phyloP scores from a whole-genome alignment of 2,113 vertebrate species.

The Rafetus swinhoei region DNA sequence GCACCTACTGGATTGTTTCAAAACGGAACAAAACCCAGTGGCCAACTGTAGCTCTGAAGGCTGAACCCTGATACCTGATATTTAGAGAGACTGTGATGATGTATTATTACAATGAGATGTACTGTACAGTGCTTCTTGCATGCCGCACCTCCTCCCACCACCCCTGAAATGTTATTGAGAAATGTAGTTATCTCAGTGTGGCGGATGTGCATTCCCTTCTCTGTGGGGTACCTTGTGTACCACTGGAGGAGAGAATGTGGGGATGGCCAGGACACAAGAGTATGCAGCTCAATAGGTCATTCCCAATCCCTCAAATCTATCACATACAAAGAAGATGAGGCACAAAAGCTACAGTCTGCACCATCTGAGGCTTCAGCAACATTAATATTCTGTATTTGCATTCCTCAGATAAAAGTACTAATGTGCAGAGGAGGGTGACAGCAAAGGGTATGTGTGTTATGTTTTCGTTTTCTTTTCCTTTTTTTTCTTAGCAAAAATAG shows the following conservation, averaged over 20 bases:
- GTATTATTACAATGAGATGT: background rate
- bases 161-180: background rate
- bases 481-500: background rate
- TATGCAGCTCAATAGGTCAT: background rate
- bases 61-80: background rate
- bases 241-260: background rate
- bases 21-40: background rate
- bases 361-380: background rate
- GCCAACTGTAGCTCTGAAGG: background rate
- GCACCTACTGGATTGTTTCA: background rate
- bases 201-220: background rate
- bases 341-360: background rate
- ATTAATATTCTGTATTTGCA: background rate
- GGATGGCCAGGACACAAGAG: background rate
- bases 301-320: background rate
- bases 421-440: background rate
- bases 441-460: background rate
- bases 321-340: background rate
- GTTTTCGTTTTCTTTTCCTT: too few species aligned
- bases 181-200: background rate
- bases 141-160: background rate
- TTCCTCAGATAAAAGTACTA: background rate
- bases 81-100: background rate
- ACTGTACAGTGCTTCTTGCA: background rate
- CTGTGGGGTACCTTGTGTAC: background rate